Evolutionary conservation across 2,888 invertebrate species (phyloP), one percentile per base, ranked within the genome.

Genomic region (Neoascia interrupta): DNA sequence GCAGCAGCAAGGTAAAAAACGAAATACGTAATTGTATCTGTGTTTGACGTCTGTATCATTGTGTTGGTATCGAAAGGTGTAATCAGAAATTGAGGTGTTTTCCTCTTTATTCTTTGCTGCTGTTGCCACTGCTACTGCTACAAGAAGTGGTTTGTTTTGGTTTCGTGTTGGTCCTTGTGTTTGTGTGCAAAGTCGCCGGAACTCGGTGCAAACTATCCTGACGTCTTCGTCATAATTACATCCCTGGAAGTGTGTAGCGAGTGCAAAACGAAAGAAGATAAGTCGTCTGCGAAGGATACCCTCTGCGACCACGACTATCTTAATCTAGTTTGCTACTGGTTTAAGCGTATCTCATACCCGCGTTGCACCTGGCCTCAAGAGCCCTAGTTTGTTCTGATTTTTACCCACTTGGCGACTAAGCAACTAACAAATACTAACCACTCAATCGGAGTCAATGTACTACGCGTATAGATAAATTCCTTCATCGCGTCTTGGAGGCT

Each of bases 241-340:
- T 15, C 31, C 10, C n/a, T 19, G 19, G 36, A 16, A 66, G 45
- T 28, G 28, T 23, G 13, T 15, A 28, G 23, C 11, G 28, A 18
- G 31, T n/a, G 15, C 1, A 21, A 34, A 6, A 19, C 31, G 6
- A 28, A 8, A 41, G 11, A 28, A 41, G 3, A n/a, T 13, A 61
- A 47, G 63, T 23, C 37, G 41, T 36, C 37, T 36, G 5, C 10
- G n/a, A 68, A 28, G 63, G 39, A 53, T 51, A 31, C 28, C 15
- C 41, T 15, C 21, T 10, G n/a, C n/a, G n/a, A n/a, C n/a, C n/a
- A n/a, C n/a, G n/a, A n/a, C 51, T 45, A 64, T 60, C 53, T 19
- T 31, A 58, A 64, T 72, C 76, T 64, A 60, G 64, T 70, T 66
- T 47, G 72, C 76, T 76, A 72, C 76, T 72, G 76, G 64, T 66